Evolutionary conservation across 2,113 vertebrate species (phyloP).

Genomic region (Bos indicus): DNA sequence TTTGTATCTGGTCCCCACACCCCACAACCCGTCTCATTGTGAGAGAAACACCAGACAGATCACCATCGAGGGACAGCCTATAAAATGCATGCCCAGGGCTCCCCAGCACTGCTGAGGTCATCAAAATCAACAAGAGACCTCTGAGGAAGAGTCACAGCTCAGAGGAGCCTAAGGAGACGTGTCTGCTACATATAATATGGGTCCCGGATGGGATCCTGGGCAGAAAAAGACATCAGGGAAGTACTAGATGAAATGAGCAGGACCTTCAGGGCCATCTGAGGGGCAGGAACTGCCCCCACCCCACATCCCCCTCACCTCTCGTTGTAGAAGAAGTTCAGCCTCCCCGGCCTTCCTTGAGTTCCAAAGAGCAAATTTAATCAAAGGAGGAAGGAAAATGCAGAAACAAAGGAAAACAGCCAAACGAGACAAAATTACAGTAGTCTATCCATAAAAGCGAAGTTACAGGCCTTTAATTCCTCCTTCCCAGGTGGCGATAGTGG

Average conservation of each 20-base stretch:
- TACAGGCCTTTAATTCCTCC: not conserved
- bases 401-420: not conserved
- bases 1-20: rapidly evolving
- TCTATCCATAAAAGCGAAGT: rapidly evolving
- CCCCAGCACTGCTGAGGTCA: rapidly evolving
- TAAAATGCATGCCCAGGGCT: rapidly evolving
- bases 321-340: not conserved
- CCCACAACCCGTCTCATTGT: rapidly evolving
- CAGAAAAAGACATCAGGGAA: not conserved
- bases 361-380: not conserved
- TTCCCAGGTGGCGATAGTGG: not conserved
- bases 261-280: not conserved
- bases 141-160: not conserved
- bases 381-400: not conserved
- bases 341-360: not conserved
- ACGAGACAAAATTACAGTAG: not conserved
- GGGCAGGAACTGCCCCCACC: not conserved
- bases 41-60: not conserved
- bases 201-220: not conserved
- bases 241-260: not conserved
- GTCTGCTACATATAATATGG: rapidly evolving
- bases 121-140: rapidly evolving
- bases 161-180: rapidly evolving
- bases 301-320: rapidly evolving
- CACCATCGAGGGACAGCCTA: rapidly evolving